These are phyloP conservation scores for Xyliphius kryptos DNA, from an alignment of 2,113 vertebrate genomes.

Conservation along the genomic window DNA sequence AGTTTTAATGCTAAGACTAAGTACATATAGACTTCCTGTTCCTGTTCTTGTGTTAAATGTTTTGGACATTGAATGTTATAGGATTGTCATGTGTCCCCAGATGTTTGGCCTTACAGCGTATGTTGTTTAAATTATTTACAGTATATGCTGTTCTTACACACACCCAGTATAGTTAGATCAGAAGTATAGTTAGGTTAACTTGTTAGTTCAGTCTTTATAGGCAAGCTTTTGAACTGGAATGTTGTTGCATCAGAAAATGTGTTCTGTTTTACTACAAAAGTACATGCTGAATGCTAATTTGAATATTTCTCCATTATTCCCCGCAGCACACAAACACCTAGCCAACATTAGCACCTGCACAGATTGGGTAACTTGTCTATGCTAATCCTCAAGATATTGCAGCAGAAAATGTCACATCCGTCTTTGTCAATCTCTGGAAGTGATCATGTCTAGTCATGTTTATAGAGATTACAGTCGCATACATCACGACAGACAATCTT, in stretches of 20 bases:
- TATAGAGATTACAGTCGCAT: background rate
- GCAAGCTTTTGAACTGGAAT: background rate
- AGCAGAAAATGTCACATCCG: conserved; percentile 7
- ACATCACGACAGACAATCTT: background rate
- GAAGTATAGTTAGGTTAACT: background rate
- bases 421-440: conserved; percentile 3
- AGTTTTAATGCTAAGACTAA: too few relatives aligned
- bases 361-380: conserved; percentile 7
- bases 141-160: background rate
- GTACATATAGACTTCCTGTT: too few relatives aligned
- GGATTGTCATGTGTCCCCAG: too few relatives aligned
- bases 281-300: background rate
- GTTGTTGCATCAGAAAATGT: background rate
- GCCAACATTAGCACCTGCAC: conserved; percentile 5
- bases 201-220: background rate
- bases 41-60: too few relatives aligned
- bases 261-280: background rate
- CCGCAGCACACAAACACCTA: background rate
- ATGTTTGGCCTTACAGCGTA: too few relatives aligned
- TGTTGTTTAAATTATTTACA: background rate
- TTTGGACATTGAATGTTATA: too few relatives aligned
- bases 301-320: background rate
- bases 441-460: conserved; percentile 4
- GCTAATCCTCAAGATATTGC: conserved; percentile 10
- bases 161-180: background rate